Evolutionary conservation across 2,797 vertebrate species (phyloP).

Genomic region (Miichthys miiuy): DNA sequence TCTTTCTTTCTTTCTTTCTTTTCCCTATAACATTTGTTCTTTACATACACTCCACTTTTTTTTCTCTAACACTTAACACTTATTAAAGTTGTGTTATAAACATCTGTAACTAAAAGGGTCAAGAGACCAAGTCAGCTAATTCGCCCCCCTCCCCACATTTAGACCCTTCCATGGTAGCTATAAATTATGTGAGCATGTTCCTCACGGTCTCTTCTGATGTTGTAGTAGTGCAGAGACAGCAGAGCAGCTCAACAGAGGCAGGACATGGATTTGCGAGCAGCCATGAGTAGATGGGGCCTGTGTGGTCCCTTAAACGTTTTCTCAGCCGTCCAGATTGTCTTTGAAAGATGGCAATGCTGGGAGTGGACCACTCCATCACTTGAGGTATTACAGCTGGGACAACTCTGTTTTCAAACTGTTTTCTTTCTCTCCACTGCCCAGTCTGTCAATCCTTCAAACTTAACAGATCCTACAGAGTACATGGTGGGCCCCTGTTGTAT

Average conservation of each 20-base stretch:
- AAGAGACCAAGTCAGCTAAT: conserved; percentile 32
- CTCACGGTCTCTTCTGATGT: conserved; percentile 36
- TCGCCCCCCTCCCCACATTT: conserved; percentile 24
- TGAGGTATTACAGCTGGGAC: conserved; percentile 74
- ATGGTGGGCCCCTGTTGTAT: conserved; percentile 50
- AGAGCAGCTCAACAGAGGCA: conserved; percentile 18
- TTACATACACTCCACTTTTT: neutral
- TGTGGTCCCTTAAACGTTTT: conserved; percentile 77
- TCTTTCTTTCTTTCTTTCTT: neutral
- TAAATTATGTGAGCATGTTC: conserved; percentile 46
- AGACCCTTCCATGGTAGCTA: conserved; percentile 20
- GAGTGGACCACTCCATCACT: conserved; percentile 45
- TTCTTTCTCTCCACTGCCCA: conserved; percentile 33
- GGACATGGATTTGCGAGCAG: conserved; percentile 34
- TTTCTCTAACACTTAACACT: conserved; percentile 1
- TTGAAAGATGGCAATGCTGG: conserved; percentile 58
- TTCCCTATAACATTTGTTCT: conserved; percentile 14
- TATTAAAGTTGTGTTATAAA: conserved; percentile 24
- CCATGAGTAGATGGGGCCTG: conserved; percentile 37
- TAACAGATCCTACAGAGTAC: conserved; percentile 36
- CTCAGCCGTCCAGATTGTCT: conserved; percentile 54
- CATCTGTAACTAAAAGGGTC: conserved; percentile 37
- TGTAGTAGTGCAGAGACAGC: conserved; percentile 7
- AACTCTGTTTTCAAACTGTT: conserved; percentile 44
- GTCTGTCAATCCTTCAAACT: conserved; percentile 62